These are phyloP conservation scores for Pagrus major DNA, from an alignment of 2,113 vertebrate genomes.

Conservation along the genomic window DNA sequence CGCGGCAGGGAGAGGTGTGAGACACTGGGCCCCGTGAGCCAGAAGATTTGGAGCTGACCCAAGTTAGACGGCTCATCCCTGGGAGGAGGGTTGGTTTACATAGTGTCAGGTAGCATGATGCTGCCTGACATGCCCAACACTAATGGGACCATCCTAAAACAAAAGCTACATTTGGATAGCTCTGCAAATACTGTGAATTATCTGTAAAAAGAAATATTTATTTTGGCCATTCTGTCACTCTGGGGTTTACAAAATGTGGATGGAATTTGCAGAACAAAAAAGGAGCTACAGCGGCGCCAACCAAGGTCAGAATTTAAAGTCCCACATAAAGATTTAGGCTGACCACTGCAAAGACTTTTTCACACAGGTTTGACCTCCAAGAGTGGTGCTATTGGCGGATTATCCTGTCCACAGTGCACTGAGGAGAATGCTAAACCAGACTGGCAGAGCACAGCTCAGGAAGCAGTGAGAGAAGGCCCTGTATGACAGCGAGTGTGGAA, in stretches of 20 bases:
- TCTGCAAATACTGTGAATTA: not conserved
- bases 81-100: constrained; percentile 39
- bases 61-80: constrained; percentile 40
- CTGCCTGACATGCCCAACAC: constrained; percentile 28
- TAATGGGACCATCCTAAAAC: constrained; percentile 28
- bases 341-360: constrained; percentile 8
- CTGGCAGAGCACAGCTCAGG: not conserved
- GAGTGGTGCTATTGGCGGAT: constrained; percentile 19
- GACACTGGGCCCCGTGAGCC: constrained; percentile 48
- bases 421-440: constrained; percentile 46
- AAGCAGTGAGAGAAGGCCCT: constrained; percentile 40
- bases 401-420: constrained; percentile 2
- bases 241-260: not conserved
- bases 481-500: constrained; percentile 38
- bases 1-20: constrained; percentile 48
- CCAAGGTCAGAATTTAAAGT: not conserved
- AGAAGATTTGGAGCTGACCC: constrained; percentile 46
- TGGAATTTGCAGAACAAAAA: not conserved
- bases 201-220: not conserved
- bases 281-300: not conserved
- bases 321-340: not conserved
- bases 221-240: not conserved
- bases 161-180: not conserved
- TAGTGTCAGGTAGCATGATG: constrained; percentile 33
- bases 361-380: constrained; percentile 29